Evolutionary conservation across 2,888 invertebrate species (phyloP), one percentile per base, ranked within the genome.

Genomic region (Strigamia transsilvanica): DNA sequence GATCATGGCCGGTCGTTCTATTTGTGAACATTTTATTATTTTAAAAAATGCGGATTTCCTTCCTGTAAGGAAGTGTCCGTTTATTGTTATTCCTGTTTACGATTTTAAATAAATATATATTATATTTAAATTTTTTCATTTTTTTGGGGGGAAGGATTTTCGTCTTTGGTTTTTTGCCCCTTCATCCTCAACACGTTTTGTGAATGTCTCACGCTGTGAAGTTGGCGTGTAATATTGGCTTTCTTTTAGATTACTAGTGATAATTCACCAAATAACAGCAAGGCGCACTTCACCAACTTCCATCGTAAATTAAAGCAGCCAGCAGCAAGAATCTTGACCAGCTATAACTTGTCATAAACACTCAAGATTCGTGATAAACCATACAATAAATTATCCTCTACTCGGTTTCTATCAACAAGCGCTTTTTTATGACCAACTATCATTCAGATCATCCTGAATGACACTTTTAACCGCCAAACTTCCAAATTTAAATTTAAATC

Each of bases 251-350:
- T 66, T 66, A 66, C 66, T 23, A 66, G 66, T 66, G 66, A 66
- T 66, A 66, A 66, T 66, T 66, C 66, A 66, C 66, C 13, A 66
- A 66, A 66, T 66, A 66, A 66, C 66, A 66, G 66, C 66, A 66
- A 66, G 66, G 66, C 66, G 66, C 66, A 66, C 66, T 66, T 66
- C 66, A 66, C 66, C 66, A 66, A 66, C 27, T 66, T 66, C 27
- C 23, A 66, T 66, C 66, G 66, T 66, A 66, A 66, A 66, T 66
- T 66, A 66, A 66, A 66, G 66, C 66, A 9, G 66, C 66, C 66
- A 66, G 66, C 66, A 66, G 66, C 66, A 66, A 66, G 66, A 66
- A 66, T 66, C 66, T 66, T 66, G 66, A 66, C 66, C 66, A 66
- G 66, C 66, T 27, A 66, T 66, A 66, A 66, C 66, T 66, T 66